Base-by-base conservation (phyloP, 2,797 vertebrate genomes). In the Epinephelus awoara region DNA sequence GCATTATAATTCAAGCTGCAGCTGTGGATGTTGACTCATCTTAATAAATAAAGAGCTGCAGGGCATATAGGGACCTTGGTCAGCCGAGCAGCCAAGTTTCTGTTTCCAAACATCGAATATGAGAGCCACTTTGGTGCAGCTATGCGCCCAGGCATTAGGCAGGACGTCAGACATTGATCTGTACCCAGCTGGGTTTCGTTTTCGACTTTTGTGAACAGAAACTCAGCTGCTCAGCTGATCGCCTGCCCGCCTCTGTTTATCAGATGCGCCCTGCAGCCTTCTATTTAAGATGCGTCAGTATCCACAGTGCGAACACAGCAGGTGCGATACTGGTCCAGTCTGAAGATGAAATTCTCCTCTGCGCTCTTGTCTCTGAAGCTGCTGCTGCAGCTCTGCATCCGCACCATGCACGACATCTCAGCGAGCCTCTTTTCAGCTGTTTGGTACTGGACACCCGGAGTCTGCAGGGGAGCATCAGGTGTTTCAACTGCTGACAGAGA, bases 201-300 rank as follows among this genome's bases (percentile, higher is more conserved):
- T 91, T 86, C 65, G 21, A 10, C 64, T 74, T 78, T 73, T 69
- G 82, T 69, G 86, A 89, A 92, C 73, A 82, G 89, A 92, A 92
- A 91, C 79, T 21, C 9, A 6, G 38, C 2, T 3, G 2, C 0
- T 66, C 67, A 69, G 79, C 76, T 78, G 82, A 49, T 15, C 0
- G 0, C 0, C 2, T 8, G 12, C 9, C 42, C 25, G 0, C 7
- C 12, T 9, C 47, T 5, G 14, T 5, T 6, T 25, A 18, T 42
- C 46, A 69, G 27, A 1, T 0, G 12, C 1, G 52, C 9, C 17
- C 57, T 13, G 55, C 15, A 4, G 50, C 21, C 2, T 0, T 2
- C 0, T 85, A 64, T 58, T 44, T 82, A 81, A 76, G 7, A 3
- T 0, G 1, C 27, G 2, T n/a, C 70, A 19, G 0, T 42, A 1